phyloP scores from a whole-genome alignment of 2,113 vertebrate species.

The Isurus oxyrinchus region DNA sequence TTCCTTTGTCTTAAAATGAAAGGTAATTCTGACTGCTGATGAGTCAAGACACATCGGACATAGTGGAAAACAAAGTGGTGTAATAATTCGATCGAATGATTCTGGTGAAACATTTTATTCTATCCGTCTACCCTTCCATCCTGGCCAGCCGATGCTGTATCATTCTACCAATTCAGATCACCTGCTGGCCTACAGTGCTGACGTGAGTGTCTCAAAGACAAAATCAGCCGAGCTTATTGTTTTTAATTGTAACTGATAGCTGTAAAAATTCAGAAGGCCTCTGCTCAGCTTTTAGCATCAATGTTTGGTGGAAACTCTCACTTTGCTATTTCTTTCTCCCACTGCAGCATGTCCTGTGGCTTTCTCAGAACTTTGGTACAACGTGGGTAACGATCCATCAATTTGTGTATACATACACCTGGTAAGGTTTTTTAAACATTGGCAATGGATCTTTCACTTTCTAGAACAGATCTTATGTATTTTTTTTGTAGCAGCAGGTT shows the following conservation, averaged over 20 bases:
- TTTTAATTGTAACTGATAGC: not conserved
- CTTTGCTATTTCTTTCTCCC: not conserved
- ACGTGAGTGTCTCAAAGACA: constrained; percentile 49
- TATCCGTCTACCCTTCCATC: constrained; percentile 60
- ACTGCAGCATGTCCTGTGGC: constrained; percentile 58
- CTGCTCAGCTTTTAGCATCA: too few relatives aligned
- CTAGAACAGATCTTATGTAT: not conserved
- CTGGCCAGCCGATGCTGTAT: constrained; percentile 58
- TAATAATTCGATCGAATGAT: constrained; percentile 62
- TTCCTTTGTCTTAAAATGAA: not conserved
- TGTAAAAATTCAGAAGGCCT: not conserved
- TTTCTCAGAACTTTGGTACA: constrained; percentile 62
- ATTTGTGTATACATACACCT: constrained; percentile 61
- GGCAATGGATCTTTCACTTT: not conserved
- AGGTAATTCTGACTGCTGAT: constrained; percentile 65
- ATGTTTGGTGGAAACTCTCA: not conserved
- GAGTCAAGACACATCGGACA: constrained; percentile 41
- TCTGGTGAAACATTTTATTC: constrained; percentile 58
- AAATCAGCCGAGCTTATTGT: too few relatives aligned
- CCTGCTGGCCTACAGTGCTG: constrained; percentile 58
- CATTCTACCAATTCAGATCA: constrained; percentile 58
- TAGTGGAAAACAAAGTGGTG: constrained; percentile 49
- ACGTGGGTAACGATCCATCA: constrained; percentile 61
- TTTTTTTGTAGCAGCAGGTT: not conserved
- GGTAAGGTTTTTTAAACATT: constrained; percentile 51